Percentiles rank a stretch among this genome's conserved stretches.
Conservation (phyloP, 2,888 invertebrate species). For the Melanchra persicariae region DNA sequence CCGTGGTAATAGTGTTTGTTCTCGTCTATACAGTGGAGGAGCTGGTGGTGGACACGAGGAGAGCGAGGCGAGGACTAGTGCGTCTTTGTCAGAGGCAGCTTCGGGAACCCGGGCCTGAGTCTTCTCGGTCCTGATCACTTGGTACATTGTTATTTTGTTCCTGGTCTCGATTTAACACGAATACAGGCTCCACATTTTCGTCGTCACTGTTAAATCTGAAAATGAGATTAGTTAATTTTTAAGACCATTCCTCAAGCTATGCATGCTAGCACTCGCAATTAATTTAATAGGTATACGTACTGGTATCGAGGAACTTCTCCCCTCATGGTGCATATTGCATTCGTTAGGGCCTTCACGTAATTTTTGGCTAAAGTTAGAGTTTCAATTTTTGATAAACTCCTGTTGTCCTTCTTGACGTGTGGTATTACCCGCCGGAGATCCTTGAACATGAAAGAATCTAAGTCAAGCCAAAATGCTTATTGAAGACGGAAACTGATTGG, state of each 20-base stretch:
- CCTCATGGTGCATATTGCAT: constrained; percentile 95
- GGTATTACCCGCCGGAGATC: constrained; percentile 96
- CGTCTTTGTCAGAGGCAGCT: constrained; percentile 74
- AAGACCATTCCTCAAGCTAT: neutral
- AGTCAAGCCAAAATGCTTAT: constrained; percentile 53
- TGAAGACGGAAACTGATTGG: constrained; percentile 9
- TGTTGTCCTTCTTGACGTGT: constrained; percentile 95
- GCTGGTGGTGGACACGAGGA: constrained; percentile 45
- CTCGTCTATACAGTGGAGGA: constrained; percentile 48
- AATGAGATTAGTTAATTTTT: neutral
- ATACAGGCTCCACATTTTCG: constrained; percentile 84
- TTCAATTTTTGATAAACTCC: constrained; percentile 96
- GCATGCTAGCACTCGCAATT: neutral
- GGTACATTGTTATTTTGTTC: constrained; percentile 83
- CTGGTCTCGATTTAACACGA: constrained; percentile 79
- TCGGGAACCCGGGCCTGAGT: constrained; percentile 61
- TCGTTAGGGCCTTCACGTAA: constrained; percentile 97
- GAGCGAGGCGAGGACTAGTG: constrained; percentile 66
- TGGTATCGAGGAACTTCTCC: constrained; percentile 90
- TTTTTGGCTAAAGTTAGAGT: constrained; percentile 97
- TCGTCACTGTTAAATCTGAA: constrained; percentile 83
- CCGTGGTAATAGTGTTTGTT: constrained; percentile 48
- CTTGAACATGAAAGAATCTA: constrained; percentile 82
- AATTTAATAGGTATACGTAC: constrained; percentile 75
- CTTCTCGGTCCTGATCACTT: constrained; percentile 73